Percentiles rank a stretch among this genome's conserved stretches.
These are phyloP conservation scores for Planiliza haematocheilus DNA, from an alignment of 2,113 vertebrate genomes.

Conservation along the genomic window DNA sequence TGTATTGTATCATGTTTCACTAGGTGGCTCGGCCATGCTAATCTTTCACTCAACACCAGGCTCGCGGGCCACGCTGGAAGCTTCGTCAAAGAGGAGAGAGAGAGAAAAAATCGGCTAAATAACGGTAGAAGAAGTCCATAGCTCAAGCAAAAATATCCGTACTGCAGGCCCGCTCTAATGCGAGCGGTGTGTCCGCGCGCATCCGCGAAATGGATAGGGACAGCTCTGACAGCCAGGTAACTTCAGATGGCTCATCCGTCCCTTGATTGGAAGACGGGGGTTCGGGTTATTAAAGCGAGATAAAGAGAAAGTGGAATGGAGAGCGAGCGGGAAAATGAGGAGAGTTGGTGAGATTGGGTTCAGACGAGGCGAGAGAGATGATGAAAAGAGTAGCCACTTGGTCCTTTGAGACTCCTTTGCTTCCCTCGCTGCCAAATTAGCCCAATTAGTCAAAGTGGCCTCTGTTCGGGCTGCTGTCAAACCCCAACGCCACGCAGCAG, in stretches of 20 bases:
- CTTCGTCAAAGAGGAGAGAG: slow-evolving; percentile 35
- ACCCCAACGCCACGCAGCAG: slow-evolving; percentile 70
- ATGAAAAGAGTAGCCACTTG: slow-evolving; percentile 81
- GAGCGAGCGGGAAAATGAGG: slow-evolving; percentile 46
- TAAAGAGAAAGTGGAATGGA: slow-evolving; percentile 63
- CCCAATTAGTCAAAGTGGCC: slow-evolving; percentile 84
- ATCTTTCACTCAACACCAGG: slow-evolving; percentile 76
- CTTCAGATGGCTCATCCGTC: slow-evolving; percentile 61
- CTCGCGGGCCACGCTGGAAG: slow-evolving; percentile 69
- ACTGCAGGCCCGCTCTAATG: slow-evolving; percentile 38
- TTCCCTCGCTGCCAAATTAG: slow-evolving; percentile 83
- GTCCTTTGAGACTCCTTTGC: slow-evolving; percentile 78
- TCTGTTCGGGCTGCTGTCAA: slow-evolving; percentile 79
- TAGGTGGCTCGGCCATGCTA: slow-evolving; percentile 70
- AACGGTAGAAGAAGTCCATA: slow-evolving; percentile 35
- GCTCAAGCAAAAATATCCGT: slow-evolving; percentile 29
- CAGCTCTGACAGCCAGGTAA: slow-evolving; percentile 52
- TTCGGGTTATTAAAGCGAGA: slow-evolving; percentile 62
- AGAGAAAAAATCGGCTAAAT: slow-evolving; percentile 55
- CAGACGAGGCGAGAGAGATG: slow-evolving; percentile 75
- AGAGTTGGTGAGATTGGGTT: slow-evolving; percentile 63
- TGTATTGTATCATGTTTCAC: slow-evolving; percentile 71
- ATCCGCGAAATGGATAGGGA: slow-evolving; percentile 48
- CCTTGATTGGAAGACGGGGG: slow-evolving; percentile 71
- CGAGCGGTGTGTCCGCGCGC: slow-evolving; percentile 11